Conservation (phyloP, 2,797 vertebrate genomes). For the Phataginus tetradactyla region DNA sequence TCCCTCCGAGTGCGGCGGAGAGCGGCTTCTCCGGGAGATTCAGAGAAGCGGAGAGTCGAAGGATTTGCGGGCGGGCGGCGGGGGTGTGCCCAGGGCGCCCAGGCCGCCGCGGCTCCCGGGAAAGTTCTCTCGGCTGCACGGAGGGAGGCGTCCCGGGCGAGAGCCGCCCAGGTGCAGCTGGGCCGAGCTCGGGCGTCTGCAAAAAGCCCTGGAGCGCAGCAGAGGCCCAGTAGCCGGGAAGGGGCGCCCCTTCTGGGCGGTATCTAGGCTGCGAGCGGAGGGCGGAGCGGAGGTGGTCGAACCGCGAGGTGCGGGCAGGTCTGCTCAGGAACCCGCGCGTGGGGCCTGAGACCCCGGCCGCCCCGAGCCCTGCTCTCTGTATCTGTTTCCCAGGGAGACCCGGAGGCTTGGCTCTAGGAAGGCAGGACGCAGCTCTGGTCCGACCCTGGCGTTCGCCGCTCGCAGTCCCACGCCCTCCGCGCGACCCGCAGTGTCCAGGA, state of each 20-base stretch:
- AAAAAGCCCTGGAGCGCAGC: not conserved
- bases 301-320: not conserved
- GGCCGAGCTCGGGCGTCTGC: not conserved
- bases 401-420: not conserved
- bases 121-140: conserved; percentile 57
- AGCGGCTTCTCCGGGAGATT: not conserved
- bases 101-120: conserved; percentile 48
- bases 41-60: not conserved
- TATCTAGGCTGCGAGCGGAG: conserved; percentile 22
- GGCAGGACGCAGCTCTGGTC: not conserved
- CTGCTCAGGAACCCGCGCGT: not conserved
- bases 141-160: not conserved
- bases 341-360: accelerated
- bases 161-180: conserved; percentile 9
- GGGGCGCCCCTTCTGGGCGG: conserved; percentile 16
- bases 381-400: conserved; percentile 49
- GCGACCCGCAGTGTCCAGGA: not conserved
- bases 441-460: not conserved
- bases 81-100: not conserved
- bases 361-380: not conserved
- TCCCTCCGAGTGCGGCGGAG: not conserved
- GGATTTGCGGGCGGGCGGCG: not conserved
- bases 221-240: not conserved
- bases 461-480: conserved; percentile 58
- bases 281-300: conserved; percentile 46